Evolutionary conservation across 1,140 invertebrate genomes (phyloP).

Genomic region (Daktulosphaira vitifoliae): DNA sequence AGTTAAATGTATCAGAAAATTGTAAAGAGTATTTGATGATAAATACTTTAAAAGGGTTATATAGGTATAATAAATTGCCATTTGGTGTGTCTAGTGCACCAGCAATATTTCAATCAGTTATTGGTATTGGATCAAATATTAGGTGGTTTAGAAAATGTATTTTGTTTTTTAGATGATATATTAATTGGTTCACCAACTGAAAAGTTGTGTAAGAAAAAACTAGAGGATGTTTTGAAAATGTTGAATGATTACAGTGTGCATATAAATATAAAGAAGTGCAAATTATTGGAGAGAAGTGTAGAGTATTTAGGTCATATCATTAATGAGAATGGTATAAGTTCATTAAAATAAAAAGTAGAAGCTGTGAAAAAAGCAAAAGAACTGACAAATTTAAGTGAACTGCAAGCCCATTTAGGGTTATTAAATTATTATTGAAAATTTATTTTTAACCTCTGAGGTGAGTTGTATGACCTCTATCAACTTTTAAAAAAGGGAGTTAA

Average conservation of each 20-base stretch:
- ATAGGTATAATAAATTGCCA: too few species aligned
- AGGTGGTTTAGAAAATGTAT: background rate
- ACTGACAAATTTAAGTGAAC: constrained; percentile 40
- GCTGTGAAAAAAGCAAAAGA: background rate
- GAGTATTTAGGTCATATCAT: background rate
- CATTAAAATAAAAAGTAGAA: background rate
- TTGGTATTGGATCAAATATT: too few species aligned
- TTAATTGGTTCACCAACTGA: background rate
- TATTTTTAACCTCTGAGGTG: constrained; percentile 41
- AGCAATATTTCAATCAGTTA: too few species aligned
- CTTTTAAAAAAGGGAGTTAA: constrained; percentile 38
- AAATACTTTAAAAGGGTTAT: too few species aligned
- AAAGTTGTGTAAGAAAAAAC: background rate
- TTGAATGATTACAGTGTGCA: background rate
- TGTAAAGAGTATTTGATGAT: too few species aligned
- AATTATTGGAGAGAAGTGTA: background rate
- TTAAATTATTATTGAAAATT: constrained; percentile 46
- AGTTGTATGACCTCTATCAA: constrained; percentile 40
- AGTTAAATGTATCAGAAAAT: too few species aligned
- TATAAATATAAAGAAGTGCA: background rate
- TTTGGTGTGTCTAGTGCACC: too few species aligned
- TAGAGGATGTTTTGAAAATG: background rate
- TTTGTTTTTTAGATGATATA: background rate
- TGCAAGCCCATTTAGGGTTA: constrained; percentile 45
- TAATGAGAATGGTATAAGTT: background rate